These are phyloP conservation scores for Diadegma fenestrale DNA, from an alignment of 2,888 invertebrate species.

Conservation along the genomic window DNA sequence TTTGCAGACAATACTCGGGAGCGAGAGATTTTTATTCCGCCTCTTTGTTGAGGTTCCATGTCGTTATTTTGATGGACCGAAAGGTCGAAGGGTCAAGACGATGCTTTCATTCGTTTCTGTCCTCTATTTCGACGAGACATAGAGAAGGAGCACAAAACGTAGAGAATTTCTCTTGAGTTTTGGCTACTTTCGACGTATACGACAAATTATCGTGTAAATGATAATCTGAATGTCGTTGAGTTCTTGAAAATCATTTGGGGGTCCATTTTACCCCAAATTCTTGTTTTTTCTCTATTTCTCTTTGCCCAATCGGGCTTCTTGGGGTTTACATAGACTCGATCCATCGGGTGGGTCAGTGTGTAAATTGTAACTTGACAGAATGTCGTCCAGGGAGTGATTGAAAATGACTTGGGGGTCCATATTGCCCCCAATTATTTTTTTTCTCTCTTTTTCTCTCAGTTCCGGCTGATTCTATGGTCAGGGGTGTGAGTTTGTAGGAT, in stretches of 20 bases:
- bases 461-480: background rate
- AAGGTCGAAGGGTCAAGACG: slow-evolving; percentile 11
- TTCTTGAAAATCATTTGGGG: too few species aligned
- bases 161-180: background rate
- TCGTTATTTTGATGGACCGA: background rate
- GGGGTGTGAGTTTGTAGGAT: slow-evolving; percentile 27
- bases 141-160: slow-evolving; percentile 26
- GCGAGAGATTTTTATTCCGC: background rate
- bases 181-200: background rate
- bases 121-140: slow-evolving; percentile 34
- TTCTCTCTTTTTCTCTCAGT: slow-evolving; percentile 23
- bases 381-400: too few species aligned
- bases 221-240: background rate
- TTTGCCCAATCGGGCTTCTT: too few species aligned
- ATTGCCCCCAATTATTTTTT: background rate
- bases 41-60: background rate
- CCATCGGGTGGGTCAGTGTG: background rate
- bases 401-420: background rate
- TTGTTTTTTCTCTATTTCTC: too few species aligned
- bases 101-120: slow-evolving; percentile 15
- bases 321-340: too few species aligned
- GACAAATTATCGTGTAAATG: background rate
- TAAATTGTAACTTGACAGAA: background rate
- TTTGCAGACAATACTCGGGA: background rate
- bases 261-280: too few species aligned